phyloP scores from a whole-genome alignment of 2,888 invertebrate genomes.

The Pardosa pseudoannulata region DNA sequence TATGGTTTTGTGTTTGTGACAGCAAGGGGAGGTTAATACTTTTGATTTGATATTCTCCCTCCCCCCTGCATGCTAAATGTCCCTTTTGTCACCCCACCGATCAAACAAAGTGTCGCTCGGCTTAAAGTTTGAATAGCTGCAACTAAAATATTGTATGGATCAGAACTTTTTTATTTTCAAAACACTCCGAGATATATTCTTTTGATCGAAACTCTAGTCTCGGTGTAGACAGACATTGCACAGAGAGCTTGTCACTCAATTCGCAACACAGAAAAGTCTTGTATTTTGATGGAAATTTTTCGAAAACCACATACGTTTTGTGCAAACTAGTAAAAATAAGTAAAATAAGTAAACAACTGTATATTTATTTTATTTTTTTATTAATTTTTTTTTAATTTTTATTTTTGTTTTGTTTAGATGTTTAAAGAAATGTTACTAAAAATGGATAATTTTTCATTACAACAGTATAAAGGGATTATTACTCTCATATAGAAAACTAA shows the following conservation, averaged over 20 bases:
- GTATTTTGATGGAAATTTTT: neutral
- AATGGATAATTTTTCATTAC: too few species aligned
- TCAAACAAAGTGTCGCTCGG: conserved; percentile 1
- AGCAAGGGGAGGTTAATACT: neutral
- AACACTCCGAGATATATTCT: neutral
- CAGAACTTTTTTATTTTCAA: neutral
- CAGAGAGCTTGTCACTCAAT: neutral
- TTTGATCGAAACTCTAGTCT: neutral
- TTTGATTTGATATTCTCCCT: neutral
- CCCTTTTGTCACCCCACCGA: neutral
- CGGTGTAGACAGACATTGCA: neutral
- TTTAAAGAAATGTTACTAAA: too few species aligned
- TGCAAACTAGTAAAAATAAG: too few species aligned
- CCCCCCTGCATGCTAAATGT: neutral
- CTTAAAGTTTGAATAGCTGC: neutral
- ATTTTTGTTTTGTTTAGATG: too few species aligned
- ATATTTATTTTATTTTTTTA: too few species aligned
- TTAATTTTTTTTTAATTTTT: too few species aligned
- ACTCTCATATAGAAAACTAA: too few species aligned
- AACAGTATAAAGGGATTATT: too few species aligned
- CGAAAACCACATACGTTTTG: too few species aligned
- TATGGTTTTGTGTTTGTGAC: conserved; percentile 26
- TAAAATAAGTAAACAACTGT: too few species aligned
- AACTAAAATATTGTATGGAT: neutral
- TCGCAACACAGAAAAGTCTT: neutral